Evolutionary conservation across 2,797 vertebrate genomes (phyloP).

Genomic region (Urosaurus nigricauda): DNA sequence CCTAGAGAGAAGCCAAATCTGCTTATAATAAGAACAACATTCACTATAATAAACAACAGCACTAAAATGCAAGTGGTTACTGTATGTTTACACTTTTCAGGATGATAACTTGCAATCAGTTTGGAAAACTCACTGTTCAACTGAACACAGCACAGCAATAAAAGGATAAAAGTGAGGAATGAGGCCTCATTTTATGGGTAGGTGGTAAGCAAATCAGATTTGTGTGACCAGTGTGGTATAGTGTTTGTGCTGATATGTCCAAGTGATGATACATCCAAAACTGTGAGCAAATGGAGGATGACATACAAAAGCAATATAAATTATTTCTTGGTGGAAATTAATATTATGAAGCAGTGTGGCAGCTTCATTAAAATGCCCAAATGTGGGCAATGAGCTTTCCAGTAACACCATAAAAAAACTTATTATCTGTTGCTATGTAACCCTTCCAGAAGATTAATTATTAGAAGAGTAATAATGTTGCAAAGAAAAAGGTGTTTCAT

Average conservation of each 20-base stretch:
- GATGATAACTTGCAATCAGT: not conserved
- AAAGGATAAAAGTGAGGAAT: not conserved
- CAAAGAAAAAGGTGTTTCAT: conserved; percentile 49
- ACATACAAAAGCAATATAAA: conserved; percentile 31
- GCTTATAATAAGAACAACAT: not conserved
- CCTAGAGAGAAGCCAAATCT: not conserved
- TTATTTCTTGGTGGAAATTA: conserved; percentile 43
- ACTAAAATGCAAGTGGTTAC: no score
- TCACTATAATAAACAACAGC: not conserved
- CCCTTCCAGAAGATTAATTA: conserved; percentile 53
- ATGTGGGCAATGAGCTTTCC: conserved; percentile 18
- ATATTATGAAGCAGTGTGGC: conserved; percentile 35
- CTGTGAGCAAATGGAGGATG: conserved; percentile 52
- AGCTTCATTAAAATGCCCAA: conserved; percentile 48
- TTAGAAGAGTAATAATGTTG: conserved; percentile 56
- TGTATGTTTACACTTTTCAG: not conserved
- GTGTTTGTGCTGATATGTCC: no score
- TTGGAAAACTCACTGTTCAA: conserved; percentile 11
- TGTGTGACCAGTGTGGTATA: conserved; percentile 31
- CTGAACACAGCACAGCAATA: not conserved
- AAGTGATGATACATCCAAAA: conserved; percentile 35
- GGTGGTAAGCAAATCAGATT: conserved; percentile 36
- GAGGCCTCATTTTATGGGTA: conserved; percentile 11
- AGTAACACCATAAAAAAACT: conserved; percentile 46
- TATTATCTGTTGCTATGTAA: conserved; percentile 52